Conservation (phyloP, 2,797 vertebrate species). For the Moxostoma hubbsi region DNA sequence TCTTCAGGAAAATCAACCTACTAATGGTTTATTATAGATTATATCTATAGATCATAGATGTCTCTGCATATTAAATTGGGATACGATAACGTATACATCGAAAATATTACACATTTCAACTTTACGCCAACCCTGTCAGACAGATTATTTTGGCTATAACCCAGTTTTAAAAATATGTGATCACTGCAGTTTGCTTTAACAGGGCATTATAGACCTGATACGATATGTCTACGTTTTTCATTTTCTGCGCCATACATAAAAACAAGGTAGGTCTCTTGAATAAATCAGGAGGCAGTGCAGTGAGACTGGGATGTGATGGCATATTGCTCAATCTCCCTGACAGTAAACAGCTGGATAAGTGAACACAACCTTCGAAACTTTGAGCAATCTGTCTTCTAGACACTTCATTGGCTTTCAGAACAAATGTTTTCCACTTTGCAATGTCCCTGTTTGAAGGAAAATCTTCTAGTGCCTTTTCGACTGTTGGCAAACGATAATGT, state of each 20-base stretch:
- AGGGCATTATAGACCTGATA: too few species aligned
- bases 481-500: constrained; percentile 3
- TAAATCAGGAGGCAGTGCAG: constrained; percentile 28
- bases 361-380: constrained; percentile 33
- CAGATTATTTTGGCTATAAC: too few species aligned
- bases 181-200: too few species aligned
- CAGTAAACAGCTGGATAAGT: constrained; percentile 45
- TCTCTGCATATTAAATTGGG: too few species aligned
- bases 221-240: too few species aligned
- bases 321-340: constrained; percentile 36
- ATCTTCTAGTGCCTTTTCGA: constrained; percentile 21
- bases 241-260: constrained; percentile 13
- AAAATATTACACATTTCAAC: too few species aligned
- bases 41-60: too few species aligned
- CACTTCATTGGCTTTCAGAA: constrained; percentile 33
- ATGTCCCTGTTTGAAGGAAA: background rate
- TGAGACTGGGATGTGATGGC: constrained; percentile 37
- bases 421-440: constrained; percentile 22
- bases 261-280: background rate
- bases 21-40: too few species aligned
- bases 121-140: too few species aligned
- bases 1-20: too few species aligned
- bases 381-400: constrained; percentile 37
- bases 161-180: too few species aligned
- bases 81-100: too few species aligned